Conservation (phyloP, 2,113 vertebrate species). For the Sula dactylatra region DNA sequence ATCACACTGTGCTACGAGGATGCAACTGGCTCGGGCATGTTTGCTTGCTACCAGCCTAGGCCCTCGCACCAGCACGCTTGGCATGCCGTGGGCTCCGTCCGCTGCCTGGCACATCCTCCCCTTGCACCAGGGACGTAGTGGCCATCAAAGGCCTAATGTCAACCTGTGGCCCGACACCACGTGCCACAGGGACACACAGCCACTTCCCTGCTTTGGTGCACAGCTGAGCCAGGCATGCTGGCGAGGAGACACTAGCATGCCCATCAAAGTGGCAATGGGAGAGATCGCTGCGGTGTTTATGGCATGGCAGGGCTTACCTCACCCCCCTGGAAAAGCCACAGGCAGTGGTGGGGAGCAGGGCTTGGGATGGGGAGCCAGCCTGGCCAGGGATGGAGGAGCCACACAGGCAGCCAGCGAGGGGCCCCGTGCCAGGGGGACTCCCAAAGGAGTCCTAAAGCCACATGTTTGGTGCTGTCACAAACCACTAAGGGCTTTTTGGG, state of each 20-base stretch:
- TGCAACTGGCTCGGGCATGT: background rate
- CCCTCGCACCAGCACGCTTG: background rate
- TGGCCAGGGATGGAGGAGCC: background rate
- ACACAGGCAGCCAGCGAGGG: accelerated
- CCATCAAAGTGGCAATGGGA: background rate
- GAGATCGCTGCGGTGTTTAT: accelerated
- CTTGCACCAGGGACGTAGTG: background rate
- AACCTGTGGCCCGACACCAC: background rate
- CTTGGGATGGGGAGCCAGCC: background rate
- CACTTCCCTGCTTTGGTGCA: background rate
- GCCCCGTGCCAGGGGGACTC: accelerated
- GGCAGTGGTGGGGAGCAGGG: background rate
- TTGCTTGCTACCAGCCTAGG: background rate
- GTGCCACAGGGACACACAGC: background rate
- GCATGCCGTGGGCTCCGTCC: background rate
- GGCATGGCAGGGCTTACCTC: background rate
- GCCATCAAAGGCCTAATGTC: background rate
- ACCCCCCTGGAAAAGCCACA: background rate
- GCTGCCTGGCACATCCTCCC: background rate
- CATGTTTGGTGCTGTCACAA: background rate
- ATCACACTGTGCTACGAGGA: accelerated
- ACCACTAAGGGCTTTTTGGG: background rate
- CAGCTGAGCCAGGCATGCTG: background rate
- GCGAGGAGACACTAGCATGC: accelerated
- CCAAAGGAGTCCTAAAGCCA: background rate